These are phyloP conservation scores for Drosophila bocqueti DNA, from an alignment of 1,140 invertebrate genomes.

Conservation along the genomic window DNA sequence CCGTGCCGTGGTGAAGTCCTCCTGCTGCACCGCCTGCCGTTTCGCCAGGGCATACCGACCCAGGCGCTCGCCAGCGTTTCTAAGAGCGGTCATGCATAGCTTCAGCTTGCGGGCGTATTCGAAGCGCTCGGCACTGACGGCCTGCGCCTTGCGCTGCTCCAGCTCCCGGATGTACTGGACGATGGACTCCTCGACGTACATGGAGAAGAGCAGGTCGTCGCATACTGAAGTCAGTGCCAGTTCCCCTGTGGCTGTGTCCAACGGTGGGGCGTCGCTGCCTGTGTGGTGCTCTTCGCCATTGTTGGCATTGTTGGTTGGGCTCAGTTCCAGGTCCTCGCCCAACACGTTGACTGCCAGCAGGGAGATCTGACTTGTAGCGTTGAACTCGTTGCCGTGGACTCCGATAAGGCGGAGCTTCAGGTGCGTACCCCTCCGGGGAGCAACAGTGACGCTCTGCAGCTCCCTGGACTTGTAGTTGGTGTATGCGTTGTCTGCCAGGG, in stretches of 20 bases:
- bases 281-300: slow-evolving; percentile 60
- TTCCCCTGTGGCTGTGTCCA: slow-evolving; percentile 79
- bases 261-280: slow-evolving; percentile 45
- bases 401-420: slow-evolving; percentile 94
- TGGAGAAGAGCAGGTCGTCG: slow-evolving; percentile 97
- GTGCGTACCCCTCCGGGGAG: slow-evolving; percentile 91
- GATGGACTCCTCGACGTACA: slow-evolving; percentile 98
- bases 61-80: slow-evolving; percentile 94
- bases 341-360: slow-evolving; percentile 92
- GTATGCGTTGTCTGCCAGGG: slow-evolving; percentile 92
- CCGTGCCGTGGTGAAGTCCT: slow-evolving; percentile 96
- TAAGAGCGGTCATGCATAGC: slow-evolving; percentile 92
- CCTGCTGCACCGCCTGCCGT: slow-evolving; percentile 94
- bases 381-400: slow-evolving; percentile 94
- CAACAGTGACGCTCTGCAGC: slow-evolving; percentile 93
- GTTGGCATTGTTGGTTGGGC: slow-evolving; percentile 6
- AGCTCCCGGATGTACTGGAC: slow-evolving; percentile 94
- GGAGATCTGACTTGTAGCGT: slow-evolving; percentile 86
- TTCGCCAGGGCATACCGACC: slow-evolving; percentile 97
- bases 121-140: slow-evolving; percentile 90
- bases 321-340: slow-evolving; percentile 86
- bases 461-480: slow-evolving; percentile 94
- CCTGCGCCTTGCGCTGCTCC: slow-evolving; percentile 94
- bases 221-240: slow-evolving; percentile 91
- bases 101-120: slow-evolving; percentile 96